Evolutionary conservation across 2,888 invertebrate species (phyloP), one percentile per base, ranked within the genome.

Genomic region (Vesta saturnalis): DNA sequence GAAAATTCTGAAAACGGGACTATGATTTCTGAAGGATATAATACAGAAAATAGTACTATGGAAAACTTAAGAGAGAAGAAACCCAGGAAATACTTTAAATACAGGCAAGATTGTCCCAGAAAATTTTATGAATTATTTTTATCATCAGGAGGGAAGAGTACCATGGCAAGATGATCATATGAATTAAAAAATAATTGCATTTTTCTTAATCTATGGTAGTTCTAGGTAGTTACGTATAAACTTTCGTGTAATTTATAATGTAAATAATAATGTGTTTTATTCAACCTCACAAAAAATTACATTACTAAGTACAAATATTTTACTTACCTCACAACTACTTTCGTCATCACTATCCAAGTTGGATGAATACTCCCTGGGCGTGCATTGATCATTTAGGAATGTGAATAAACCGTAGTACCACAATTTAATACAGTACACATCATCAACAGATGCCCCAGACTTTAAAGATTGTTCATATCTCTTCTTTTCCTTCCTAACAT

Each of bases 371-470:
- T 43, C 39, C 43, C 43, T 58, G 58, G 58, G 58, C 8, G 58
- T 35, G 18, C 43, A 19, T 60, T 60, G 60, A 60, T 60, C 22
- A 23, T 23, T 1, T n/a, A 21, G 1, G 49, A 60, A 60, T 47
- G 46, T 71, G 35, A 77, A 62, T 60, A 73, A 60, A 23, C 74
- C 69, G 65, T 67, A 76, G 71, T 77, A 77, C 60, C 60, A 60
- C 47, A 60, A 49, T 49, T 21, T 60, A 16, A 16, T 14, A 14
- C 19, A 23, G 47, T 49, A 47, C 8, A 60, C 49, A 30, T 60
- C 60, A 60, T 60, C 46, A 23, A 72, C 64, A 18, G 69, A 72
- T 39, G 60, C 52, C 19, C 18, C 60, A 22, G 52, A 52, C 60
- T 39, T 52, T 18, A 49, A 23, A 16, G 52, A 52, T 39, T 15